A percentile compares a stretch with the other conserved stretches of the same genome.
Conservation (phyloP, 2,888 invertebrate species). For the Ormyrus rosae region DNA sequence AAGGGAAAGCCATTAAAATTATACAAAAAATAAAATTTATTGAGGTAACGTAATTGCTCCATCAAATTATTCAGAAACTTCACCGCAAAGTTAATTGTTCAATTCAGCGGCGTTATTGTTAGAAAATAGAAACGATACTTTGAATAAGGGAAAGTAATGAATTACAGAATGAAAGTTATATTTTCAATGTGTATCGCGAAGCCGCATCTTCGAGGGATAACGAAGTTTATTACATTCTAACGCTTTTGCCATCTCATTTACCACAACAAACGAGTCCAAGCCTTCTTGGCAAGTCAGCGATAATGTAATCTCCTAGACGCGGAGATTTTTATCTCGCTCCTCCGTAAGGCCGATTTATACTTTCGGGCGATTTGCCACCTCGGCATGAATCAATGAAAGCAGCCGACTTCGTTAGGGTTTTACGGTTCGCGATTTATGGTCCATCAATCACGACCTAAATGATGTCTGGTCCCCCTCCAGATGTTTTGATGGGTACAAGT, state of each 20-base stretch:
- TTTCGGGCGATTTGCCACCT: slow-evolving; percentile 12
- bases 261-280: not conserved
- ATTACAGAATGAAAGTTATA: no score
- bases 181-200: no score
- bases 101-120: no score
- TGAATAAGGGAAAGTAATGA: no score
- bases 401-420: slow-evolving; percentile 17
- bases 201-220: no score
- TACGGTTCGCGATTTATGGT: slow-evolving; percentile 26
- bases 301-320: slow-evolving; percentile 6
- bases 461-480: slow-evolving; percentile 10
- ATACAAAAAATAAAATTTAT: no score
- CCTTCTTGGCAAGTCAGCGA: slow-evolving; percentile 3
- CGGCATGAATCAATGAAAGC: slow-evolving; percentile 29
- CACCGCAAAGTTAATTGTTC: no score
- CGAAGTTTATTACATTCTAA: not conserved
- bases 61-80: no score
- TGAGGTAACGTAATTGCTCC: no score
- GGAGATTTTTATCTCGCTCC: slow-evolving; percentile 16
- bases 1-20: no score
- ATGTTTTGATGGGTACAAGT: slow-evolving; percentile 20
- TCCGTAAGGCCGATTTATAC: not conserved
- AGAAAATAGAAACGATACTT: no score
- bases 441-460: slow-evolving; percentile 36
- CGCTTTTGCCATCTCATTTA: slow-evolving; percentile 17